These are phyloP conservation scores for Keiferia lycopersicella DNA, from an alignment of 2,888 invertebrate species.

Conservation along the genomic window DNA sequence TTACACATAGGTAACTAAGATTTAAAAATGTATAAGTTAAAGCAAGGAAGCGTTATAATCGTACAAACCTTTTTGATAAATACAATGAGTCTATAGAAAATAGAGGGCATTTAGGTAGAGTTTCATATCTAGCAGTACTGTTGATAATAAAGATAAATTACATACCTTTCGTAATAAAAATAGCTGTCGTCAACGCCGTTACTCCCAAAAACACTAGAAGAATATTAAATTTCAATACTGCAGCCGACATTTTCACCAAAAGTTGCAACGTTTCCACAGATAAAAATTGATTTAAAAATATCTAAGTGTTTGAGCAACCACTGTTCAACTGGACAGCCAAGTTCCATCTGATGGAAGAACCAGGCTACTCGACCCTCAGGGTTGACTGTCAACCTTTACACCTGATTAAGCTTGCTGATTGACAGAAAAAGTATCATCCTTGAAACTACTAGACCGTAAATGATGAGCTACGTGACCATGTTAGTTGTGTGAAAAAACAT, in stretches of 20 bases:
- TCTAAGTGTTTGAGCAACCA: conserved; percentile 32
- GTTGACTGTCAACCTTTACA: conserved; percentile 57
- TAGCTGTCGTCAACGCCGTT: conserved; percentile 44
- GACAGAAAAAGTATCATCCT: conserved; percentile 68
- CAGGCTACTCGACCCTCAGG: conserved; percentile 34
- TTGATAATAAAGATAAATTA: background rate
- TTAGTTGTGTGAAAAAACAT: conserved; percentile 17
- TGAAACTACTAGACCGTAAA: conserved; percentile 56
- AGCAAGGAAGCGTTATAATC: too few relatives aligned
- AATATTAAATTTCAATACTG: conserved; percentile 35
- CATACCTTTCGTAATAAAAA: conserved; percentile 65
- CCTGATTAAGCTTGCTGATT: conserved; percentile 48
- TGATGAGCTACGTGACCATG: conserved; percentile 35
- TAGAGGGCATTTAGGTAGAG: too few relatives aligned
- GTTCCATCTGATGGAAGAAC: conserved; percentile 39
- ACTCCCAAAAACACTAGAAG: conserved; percentile 44
- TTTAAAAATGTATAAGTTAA: too few relatives aligned
- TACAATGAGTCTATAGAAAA: too few relatives aligned
- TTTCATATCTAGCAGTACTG: too few relatives aligned
- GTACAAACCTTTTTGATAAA: too few relatives aligned
- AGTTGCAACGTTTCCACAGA: background rate
- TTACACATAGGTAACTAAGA: too few relatives aligned
- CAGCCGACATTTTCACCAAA: conserved; percentile 37
- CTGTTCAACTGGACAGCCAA: conserved; percentile 35
- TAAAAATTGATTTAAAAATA: too few relatives aligned